Evolutionary conservation across 1,140 invertebrate genomes (phyloP).

Genomic region (Grapholita molesta): DNA sequence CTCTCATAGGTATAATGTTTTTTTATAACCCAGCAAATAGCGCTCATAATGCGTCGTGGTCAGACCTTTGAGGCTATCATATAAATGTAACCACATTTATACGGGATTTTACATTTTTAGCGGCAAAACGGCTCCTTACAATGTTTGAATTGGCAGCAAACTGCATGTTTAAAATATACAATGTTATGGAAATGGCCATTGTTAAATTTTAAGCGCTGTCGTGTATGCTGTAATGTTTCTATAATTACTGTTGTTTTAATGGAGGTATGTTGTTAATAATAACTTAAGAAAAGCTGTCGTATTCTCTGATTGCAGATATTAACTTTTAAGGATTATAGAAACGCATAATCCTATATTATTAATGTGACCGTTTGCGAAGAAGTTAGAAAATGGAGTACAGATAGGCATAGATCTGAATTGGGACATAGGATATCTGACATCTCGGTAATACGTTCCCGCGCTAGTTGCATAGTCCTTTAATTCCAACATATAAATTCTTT

Average conservation of each 20-base stretch:
- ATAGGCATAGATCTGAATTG: too few relatives aligned
- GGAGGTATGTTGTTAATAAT: not conserved
- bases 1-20: slow-evolving; percentile 14
- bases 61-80: slow-evolving; percentile 7
- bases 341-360: too few relatives aligned
- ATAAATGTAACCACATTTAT: slow-evolving; percentile 9
- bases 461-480: too few relatives aligned
- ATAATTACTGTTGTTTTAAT: not conserved
- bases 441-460: too few relatives aligned
- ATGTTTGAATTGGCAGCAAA: slow-evolving; percentile 9
- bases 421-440: too few relatives aligned
- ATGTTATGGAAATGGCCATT: not conserved
- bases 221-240: not conserved
- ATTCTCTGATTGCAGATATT: too few relatives aligned
- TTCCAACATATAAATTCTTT: too few relatives aligned
- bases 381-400: too few relatives aligned
- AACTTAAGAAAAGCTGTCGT: too few relatives aligned
- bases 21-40: slow-evolving; percentile 8
- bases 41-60: slow-evolving; percentile 2
- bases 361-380: too few relatives aligned
- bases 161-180: not conserved
- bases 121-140: not conserved
- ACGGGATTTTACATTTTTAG: slow-evolving; percentile 11
- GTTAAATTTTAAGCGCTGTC: not conserved
- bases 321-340: too few relatives aligned